phyloP scores from a whole-genome alignment of 2,888 invertebrate genomes.

The Calliphora vomitoria region DNA sequence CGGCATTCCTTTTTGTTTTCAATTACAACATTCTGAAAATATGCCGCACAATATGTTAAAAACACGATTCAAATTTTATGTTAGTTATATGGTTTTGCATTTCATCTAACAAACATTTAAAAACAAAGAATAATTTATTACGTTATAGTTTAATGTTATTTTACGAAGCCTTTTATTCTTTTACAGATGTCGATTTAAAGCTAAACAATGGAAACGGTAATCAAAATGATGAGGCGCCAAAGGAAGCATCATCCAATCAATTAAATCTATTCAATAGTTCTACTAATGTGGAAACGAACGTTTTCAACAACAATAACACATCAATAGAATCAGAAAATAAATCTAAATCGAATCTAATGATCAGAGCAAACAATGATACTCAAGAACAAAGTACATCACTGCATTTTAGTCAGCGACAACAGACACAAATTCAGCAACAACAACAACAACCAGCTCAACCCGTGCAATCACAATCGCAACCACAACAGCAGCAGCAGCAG shows the following conservation, averaged over 20 bases:
- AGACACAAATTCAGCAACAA: constrained; percentile 52
- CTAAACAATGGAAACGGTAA: constrained; percentile 53
- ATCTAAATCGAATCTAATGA: constrained; percentile 44
- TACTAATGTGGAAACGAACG: constrained; percentile 46
- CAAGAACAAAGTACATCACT: constrained; percentile 42
- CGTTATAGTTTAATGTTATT: not conserved
- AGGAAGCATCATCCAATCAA: constrained; percentile 62
- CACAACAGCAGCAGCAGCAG: constrained; percentile 44
- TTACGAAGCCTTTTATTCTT: not conserved
- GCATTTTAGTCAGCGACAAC: constrained; percentile 48
- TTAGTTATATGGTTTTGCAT: too few relatives aligned
- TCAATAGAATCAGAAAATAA: constrained; percentile 54
- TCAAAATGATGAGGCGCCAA: constrained; percentile 31
- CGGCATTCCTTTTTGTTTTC: too few relatives aligned
- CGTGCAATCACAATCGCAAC: constrained; percentile 15
- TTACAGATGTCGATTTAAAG: constrained; percentile 54
- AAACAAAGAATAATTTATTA: too few relatives aligned
- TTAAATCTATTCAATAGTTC: constrained; percentile 58
- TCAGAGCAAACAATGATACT: constrained; percentile 54
- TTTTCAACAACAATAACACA: constrained; percentile 23
- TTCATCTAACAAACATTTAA: too few relatives aligned
- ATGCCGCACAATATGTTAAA: too few relatives aligned
- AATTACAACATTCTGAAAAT: too few relatives aligned
- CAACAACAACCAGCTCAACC: constrained; percentile 46
- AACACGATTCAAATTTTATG: too few relatives aligned